phyloP scores from a whole-genome alignment of 2,797 vertebrate genomes.

The Microctenopoma lineatum region DNA sequence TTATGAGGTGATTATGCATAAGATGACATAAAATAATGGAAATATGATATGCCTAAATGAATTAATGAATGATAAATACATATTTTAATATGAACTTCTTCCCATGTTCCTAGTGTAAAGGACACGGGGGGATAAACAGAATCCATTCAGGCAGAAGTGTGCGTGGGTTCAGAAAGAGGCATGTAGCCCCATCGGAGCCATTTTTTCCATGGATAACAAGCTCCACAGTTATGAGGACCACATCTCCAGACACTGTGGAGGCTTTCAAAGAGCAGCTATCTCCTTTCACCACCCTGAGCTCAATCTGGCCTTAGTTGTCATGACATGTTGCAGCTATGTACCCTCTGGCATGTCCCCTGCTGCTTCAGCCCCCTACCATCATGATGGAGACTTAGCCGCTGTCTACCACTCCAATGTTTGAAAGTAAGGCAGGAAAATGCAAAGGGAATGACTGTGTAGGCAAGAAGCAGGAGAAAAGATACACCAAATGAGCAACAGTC shows the following conservation, averaged over 20 bases:
- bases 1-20: no score
- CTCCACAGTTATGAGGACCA: slow-evolving; percentile 61
- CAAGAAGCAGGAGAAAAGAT: slow-evolving; percentile 32
- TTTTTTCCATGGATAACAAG: slow-evolving; percentile 68
- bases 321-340: slow-evolving; percentile 61
- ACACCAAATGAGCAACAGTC: slow-evolving; percentile 47
- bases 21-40: background rate
- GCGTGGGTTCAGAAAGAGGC: slow-evolving; percentile 57
- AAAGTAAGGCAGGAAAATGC: slow-evolving; percentile 54
- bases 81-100: slow-evolving; percentile 10
- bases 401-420: slow-evolving; percentile 55
- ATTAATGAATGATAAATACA: slow-evolving; percentile 4
- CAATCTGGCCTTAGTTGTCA: slow-evolving; percentile 74
- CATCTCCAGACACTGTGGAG: slow-evolving; percentile 70
- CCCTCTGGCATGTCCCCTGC: slow-evolving; percentile 68
- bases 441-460: slow-evolving; percentile 42
- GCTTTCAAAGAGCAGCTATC: slow-evolving; percentile 73
- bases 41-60: background rate
- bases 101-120: slow-evolving; percentile 31
- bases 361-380: slow-evolving; percentile 50
- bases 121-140: slow-evolving; percentile 34
- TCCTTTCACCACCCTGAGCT: slow-evolving; percentile 60
- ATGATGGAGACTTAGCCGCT: slow-evolving; percentile 35
- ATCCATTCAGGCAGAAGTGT: slow-evolving; percentile 55
- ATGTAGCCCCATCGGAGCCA: slow-evolving; percentile 48